phyloP scores from a whole-genome alignment of 2,888 invertebrate genomes.

The Lithophane semibrunnea region DNA sequence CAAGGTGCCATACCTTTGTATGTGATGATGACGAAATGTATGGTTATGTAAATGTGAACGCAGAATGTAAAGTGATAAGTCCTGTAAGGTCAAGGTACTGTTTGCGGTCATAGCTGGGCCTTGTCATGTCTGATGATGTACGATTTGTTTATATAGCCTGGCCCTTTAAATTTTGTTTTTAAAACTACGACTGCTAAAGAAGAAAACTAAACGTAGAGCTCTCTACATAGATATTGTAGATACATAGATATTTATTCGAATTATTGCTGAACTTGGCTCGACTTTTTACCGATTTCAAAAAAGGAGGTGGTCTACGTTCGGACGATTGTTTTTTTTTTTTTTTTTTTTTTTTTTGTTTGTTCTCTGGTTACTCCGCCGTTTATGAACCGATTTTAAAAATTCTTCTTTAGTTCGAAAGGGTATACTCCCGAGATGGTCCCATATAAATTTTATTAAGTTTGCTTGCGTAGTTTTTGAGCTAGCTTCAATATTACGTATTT shows the following conservation, averaged over 20 bases:
- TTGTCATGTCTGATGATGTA: slow-evolving; percentile 43
- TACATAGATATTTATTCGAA: background rate
- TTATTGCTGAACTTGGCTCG: background rate
- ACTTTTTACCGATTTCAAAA: too few relatives aligned
- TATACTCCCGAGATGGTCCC: too few relatives aligned
- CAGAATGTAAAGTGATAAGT: slow-evolving; percentile 53
- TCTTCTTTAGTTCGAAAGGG: too few relatives aligned
- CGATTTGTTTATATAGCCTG: slow-evolving; percentile 35
- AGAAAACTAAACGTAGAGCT: background rate
- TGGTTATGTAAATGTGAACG: slow-evolving; percentile 61
- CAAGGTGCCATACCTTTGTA: slow-evolving; percentile 45
- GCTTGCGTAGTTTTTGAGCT: too few relatives aligned
- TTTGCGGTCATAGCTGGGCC: slow-evolving; percentile 33
- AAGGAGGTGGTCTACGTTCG: too few relatives aligned
- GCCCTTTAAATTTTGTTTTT: slow-evolving; percentile 1
- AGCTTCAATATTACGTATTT: too few relatives aligned
- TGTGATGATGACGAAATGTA: slow-evolving; percentile 51
- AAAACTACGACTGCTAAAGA: background rate
- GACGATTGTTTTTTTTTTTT: too few relatives aligned
- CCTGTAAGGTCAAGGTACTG: slow-evolving; percentile 59
- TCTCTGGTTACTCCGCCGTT: too few relatives aligned
- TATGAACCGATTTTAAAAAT: too few relatives aligned
- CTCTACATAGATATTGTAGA: too few relatives aligned
- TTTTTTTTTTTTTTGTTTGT: too few relatives aligned
- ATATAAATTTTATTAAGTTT: too few relatives aligned